Base-by-base conservation (phyloP, 30 jellyfish, hydroid and myxozoan genomes). In the Cassiopea andromeda region DNA sequence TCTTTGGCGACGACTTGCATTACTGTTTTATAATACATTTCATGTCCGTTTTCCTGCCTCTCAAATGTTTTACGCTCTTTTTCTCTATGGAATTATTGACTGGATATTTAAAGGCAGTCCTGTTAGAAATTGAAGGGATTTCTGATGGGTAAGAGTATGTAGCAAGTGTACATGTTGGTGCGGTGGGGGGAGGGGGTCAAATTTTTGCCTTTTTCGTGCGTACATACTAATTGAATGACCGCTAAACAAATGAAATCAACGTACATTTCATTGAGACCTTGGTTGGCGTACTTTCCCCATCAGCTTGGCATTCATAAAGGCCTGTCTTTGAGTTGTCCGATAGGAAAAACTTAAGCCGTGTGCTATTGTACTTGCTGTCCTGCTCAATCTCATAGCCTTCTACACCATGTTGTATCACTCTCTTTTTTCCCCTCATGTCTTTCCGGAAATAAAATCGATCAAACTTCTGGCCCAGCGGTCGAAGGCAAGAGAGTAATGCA, bases 291-390 rank as follows among this genome's bases (percentile, higher is more conserved):
- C 17, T 38, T 44, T 72, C 81, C 12, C 18, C 58, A 72, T 18
- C 81, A 44, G 81, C 81, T 13, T 72, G 58, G 54, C 81, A 72
- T 44, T 72, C 58, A 46, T 72, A 72, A 17, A 72, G 27, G 57
- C 81, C 81, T 38, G 18, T 38, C 18, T 72, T 72, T 7, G 81
- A 72, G 7, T 18, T 46, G 18, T 19, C 81, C n/a, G 81, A 12
- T 38, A 72, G 14, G 7, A 72, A 17, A 38, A 72, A 72, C 7
- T 4, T 27, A 57, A 72, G 81, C 17, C 0, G 48, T 5, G 81
- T 72, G 57, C 19, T 38, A 57, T 72, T 72, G 60, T 38, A 44
- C 58, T 6, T 27, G 81, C 7, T 17, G 9, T 72, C 81, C 54
- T 72, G 60, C 60, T 72, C 18, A 7, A 72, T 17, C 44, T 19